Base-by-base conservation (phyloP, 2,797 vertebrate genomes). In the Tragopan temminckii region DNA sequence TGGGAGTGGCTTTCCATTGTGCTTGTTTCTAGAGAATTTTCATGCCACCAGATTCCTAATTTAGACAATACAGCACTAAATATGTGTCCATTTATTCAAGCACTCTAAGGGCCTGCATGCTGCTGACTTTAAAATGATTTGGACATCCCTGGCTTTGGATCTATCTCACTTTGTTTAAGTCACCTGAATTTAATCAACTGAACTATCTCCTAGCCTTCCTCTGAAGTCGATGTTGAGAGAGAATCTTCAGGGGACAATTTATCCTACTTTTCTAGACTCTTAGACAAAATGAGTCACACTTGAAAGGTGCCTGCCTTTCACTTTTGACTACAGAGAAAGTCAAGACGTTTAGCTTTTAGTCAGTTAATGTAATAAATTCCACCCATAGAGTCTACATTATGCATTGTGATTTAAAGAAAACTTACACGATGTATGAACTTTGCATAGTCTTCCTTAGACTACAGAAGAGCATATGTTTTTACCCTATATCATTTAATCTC, bases 261-360 rank as follows among this genome's bases (percentile, higher is more conserved):
- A 86, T 93, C 31, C 67, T 72, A 25, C 63, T 90, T 72, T 76
- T 79, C 55, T 63, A 72, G 59, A 74, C 40, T 50, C n/a, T 83
- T 53, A 71, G 77, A 86, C 53, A 85, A 62, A 55, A 88, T 91
- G 90, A 93, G 57, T 95, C 92, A 95, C 27, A 40, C 38, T 81
- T 88, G 50, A 76, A 94, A 96, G 88, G 68, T 72, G 52, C 18
- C 57, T 1, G 24, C 46, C 70, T 91, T 93, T 91, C 80, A 88
- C 92, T 2, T 0, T 1, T 79, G 46, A 70, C 75, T 87, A 40
- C 68, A 86, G 70, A 69, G 29, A 66, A 87, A 93, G 81, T 61
- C 52, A 90, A 90, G 74, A 29, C 62, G 19, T 91, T 91, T 90
- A 81, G 78, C 83, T 90, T 90, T 72, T 67, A 2, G 1, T 62